Evolutionary conservation across 2,797 vertebrate species (phyloP), one percentile per base, ranked within the genome.

Genomic region (Megaceryle alcyon): DNA sequence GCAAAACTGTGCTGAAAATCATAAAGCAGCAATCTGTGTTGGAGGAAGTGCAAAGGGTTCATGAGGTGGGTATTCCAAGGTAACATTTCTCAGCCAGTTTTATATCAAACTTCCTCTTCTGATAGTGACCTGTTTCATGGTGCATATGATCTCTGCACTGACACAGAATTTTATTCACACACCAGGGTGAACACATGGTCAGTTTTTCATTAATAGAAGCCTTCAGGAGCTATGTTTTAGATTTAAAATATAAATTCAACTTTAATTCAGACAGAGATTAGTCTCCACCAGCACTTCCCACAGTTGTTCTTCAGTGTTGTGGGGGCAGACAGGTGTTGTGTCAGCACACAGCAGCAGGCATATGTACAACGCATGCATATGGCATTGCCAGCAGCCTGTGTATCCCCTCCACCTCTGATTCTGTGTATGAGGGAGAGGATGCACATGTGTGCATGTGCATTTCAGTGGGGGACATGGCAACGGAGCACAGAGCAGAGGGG

Each of bases 401-500:
- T 2, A 23, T 21, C 39, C 29, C n/a, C 66, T 5, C 41, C 4
- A 6, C 7, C 26, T 28, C 44, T 4, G 4, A 31, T 18, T 7
- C 28, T 20, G 51, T 29, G 63, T 8, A 21, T 6, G 29, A 48
- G 37, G 23, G 72, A 70, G 25, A 39, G 37, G 49, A 28, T n/a
- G 44, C 12, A 28, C 26, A n/a, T 0, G 3, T 7, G 25, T 48
- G 51, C 15, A 0, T 6, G 1, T 1, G 7, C 11, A 9, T 84
- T 63, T 43, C 53, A 5, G 9, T 54, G 63, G 57, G 22, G 13
- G 12, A 57, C 0, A 0, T 57, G n/a, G 8, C 12, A 28, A 13
- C 26, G 13, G 31, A 19, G 12, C 5, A 14, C 13, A 43, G 51
- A 70, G 80, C 21, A 31, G 51, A 65, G 48, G n/a, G 31, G 20